Conservation (phyloP, 2,797 vertebrate genomes). For the Alfaro cultratus region DNA sequence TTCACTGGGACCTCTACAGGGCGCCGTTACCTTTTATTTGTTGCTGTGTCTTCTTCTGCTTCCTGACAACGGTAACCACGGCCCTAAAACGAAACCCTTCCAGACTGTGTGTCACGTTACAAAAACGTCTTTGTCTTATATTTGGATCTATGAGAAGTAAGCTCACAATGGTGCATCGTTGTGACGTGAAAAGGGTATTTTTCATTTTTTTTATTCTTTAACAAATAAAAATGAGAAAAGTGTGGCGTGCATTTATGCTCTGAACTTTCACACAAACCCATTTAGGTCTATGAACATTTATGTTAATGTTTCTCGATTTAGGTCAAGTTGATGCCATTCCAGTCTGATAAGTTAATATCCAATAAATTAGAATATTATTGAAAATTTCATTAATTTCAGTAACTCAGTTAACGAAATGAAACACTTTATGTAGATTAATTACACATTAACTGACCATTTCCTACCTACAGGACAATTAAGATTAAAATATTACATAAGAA, state of each 20-base stretch:
- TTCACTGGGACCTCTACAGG: slow-evolving; percentile 7
- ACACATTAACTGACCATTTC: background rate
- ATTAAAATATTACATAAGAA: background rate
- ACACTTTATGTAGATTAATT: background rate
- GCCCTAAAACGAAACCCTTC: background rate
- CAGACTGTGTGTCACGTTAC: background rate
- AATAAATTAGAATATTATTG: background rate
- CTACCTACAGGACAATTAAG: background rate
- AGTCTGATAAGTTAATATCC: background rate
- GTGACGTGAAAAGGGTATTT: background rate
- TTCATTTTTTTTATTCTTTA: background rate
- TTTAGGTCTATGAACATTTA: background rate
- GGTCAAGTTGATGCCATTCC: background rate
- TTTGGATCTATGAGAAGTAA: background rate
- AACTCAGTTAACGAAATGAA: background rate
- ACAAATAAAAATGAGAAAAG: background rate
- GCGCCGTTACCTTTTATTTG: slow-evolving; percentile 3
- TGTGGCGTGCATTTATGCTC: background rate
- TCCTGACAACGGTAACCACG: background rate
- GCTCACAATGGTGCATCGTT: background rate
- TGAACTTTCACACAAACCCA: background rate
- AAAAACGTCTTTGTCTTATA: background rate
- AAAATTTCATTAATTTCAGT: background rate
- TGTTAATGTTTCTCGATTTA: background rate
- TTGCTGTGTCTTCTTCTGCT: background rate